A percentile compares a stretch with the other conserved stretches of the same genome.
These are phyloP conservation scores for Deilephila porcellus DNA, from an alignment of 2,888 invertebrate genomes.

Conservation along the genomic window DNA sequence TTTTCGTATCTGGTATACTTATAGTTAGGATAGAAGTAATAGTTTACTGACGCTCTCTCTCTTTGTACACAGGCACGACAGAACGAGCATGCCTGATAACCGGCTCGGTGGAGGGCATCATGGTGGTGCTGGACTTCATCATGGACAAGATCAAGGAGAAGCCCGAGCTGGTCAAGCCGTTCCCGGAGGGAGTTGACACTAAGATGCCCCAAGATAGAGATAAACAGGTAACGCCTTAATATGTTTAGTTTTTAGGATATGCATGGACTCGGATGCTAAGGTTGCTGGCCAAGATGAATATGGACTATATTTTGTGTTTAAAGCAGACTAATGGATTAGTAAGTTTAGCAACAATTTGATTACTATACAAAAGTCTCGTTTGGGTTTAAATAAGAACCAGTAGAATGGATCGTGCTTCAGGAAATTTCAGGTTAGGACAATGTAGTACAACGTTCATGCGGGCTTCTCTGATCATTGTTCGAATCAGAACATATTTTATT, in stretches of 20 bases:
- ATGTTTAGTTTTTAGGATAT: not conserved
- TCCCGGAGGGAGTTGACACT: conserved; percentile 91
- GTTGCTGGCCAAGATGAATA: not conserved
- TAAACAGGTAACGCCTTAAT: conserved; percentile 86
- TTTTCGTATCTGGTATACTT: no score
- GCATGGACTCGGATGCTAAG: not conserved
- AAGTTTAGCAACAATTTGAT: no score
- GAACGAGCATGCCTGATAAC: conserved; percentile 97
- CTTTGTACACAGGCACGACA: conserved; percentile 89
- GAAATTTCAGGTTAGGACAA: no score
- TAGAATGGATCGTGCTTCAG: no score
- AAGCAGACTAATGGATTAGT: no score
- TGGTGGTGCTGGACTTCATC: conserved; percentile 96
- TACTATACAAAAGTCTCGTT: no score
- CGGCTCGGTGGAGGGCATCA: conserved; percentile 94
- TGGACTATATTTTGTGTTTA: no score
- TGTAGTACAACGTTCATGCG: no score
- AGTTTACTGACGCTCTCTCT: not conserved
- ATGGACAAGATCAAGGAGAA: conserved; percentile 98
- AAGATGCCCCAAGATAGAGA: conserved; percentile 95
- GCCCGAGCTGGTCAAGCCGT: conserved; percentile 93
- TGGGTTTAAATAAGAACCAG: no score
- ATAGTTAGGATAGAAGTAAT: no score
- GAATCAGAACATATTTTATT: not conserved
- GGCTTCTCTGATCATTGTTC: not conserved